Evolutionary conservation across 2,113 vertebrate species (phyloP).

Genomic region (Colossoma macropomum): DNA sequence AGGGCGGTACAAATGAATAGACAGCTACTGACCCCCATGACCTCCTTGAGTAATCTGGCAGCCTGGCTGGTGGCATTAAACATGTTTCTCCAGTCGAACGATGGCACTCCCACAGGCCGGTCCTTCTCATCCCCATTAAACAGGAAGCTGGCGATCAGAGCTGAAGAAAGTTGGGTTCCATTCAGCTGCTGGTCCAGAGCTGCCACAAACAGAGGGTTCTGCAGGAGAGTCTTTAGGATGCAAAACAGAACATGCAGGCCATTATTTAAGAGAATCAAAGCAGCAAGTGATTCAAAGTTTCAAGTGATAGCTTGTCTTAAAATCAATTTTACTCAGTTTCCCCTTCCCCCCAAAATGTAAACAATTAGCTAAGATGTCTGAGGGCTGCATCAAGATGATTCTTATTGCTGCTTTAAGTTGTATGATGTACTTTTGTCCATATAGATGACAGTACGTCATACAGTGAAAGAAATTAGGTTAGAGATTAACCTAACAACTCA

Average conservation of each 20-base stretch:
- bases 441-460: too few species aligned
- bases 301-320: too few species aligned
- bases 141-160: slow-evolving; percentile 81
- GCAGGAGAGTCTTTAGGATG: slow-evolving; percentile 78
- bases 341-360: background rate
- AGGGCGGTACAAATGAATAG: background rate
- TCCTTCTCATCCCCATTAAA: slow-evolving; percentile 78
- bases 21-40: slow-evolving; percentile 84
- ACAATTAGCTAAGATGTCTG: too few species aligned
- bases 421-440: too few species aligned
- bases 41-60: slow-evolving; percentile 81
- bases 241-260: background rate
- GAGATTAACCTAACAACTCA: too few species aligned
- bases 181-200: slow-evolving; percentile 75
- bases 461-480: too few species aligned
- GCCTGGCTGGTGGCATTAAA: slow-evolving; percentile 83
- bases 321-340: background rate
- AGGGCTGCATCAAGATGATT: too few species aligned
- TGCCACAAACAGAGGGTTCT: slow-evolving; percentile 72
- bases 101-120: slow-evolving; percentile 61
- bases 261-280: too few species aligned
- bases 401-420: too few species aligned
- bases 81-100: slow-evolving; percentile 79
- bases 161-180: slow-evolving; percentile 76
- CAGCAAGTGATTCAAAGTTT: background rate